Percentiles rank a stretch among this genome's conserved stretches.
phyloP scores from a whole-genome alignment of 2,888 invertebrate species.

The Adelognathus sp. region DNA sequence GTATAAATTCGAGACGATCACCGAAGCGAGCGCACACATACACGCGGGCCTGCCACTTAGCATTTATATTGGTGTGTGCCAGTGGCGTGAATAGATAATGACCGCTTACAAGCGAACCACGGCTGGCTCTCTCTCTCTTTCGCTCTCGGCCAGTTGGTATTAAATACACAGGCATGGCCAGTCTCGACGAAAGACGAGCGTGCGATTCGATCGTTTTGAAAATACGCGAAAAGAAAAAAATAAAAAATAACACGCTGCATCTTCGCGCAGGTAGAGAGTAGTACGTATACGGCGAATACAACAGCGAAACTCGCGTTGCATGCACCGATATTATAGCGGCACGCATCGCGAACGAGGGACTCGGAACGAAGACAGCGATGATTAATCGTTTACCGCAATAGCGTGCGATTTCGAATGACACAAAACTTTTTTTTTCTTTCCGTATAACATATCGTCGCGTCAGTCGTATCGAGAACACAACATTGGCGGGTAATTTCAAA shows the following conservation, averaged over 20 bases:
- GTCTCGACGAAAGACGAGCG: constrained; percentile 45
- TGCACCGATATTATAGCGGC: constrained; percentile 38
- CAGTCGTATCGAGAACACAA: background rate
- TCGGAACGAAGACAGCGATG: constrained; percentile 20
- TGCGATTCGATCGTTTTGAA: constrained; percentile 54
- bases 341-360: constrained; percentile 25
- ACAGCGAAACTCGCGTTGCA: constrained; percentile 13
- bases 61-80: constrained; percentile 72
- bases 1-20: constrained; percentile 38
- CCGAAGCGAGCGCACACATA: constrained; percentile 60
- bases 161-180: constrained; percentile 17
- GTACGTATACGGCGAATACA: background rate
- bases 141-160: constrained; percentile 10
- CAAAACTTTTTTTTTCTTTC: background rate
- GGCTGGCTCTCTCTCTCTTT: constrained; percentile 59
- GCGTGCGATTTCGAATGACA: background rate
- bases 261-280: background rate
- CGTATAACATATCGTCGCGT: background rate
- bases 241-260: constrained; percentile 8
- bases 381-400: constrained; percentile 17
- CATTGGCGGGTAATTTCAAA: too few species aligned
- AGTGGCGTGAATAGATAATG: constrained; percentile 74
- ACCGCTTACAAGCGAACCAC: constrained; percentile 68
- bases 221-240: background rate
- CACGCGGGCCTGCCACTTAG: constrained; percentile 64